phyloP scores from a whole-genome alignment of 2,797 vertebrate species.

The Periophthalmus magnuspinnatus region DNA sequence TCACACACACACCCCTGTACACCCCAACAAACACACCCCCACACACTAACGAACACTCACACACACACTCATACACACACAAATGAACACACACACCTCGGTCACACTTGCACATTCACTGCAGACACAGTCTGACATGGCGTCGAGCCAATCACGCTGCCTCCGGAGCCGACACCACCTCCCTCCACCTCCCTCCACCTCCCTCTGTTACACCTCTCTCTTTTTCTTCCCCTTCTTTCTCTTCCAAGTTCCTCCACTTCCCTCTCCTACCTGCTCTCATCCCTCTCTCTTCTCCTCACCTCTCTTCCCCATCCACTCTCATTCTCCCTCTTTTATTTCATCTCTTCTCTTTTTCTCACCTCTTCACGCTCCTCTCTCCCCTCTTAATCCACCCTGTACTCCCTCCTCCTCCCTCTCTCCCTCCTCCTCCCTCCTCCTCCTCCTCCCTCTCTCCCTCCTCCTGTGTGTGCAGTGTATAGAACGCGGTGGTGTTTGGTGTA shows the following conservation, averaged over 20 bases:
- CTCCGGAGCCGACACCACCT: constrained; percentile 1
- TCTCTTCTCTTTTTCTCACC: background rate
- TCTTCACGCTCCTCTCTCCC: too few species aligned
- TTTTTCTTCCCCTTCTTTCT: background rate
- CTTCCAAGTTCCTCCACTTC: too few species aligned
- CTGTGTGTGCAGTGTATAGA: constrained; percentile 12
- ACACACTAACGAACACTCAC: background rate
- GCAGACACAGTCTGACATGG: constrained; percentile 26
- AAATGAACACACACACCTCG: background rate
- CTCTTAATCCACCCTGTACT: background rate
- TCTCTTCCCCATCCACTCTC: background rate
- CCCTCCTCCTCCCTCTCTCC: background rate
- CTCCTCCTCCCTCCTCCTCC: background rate
- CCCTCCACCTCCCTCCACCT: background rate
- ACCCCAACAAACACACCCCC: background rate
- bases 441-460: background rate
- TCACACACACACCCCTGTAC: background rate
- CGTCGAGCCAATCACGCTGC: constrained; percentile 19
- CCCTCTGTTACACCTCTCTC: too few species aligned
- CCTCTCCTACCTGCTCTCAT: background rate
- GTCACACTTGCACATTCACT: constrained; percentile 9
- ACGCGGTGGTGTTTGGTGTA: constrained; percentile 22
- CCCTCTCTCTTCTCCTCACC: too few species aligned
- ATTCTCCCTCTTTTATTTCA: background rate
- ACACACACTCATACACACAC: too few species aligned